Base-by-base conservation (phyloP, 2,113 vertebrate genomes). In the Calidris pygmaea region DNA sequence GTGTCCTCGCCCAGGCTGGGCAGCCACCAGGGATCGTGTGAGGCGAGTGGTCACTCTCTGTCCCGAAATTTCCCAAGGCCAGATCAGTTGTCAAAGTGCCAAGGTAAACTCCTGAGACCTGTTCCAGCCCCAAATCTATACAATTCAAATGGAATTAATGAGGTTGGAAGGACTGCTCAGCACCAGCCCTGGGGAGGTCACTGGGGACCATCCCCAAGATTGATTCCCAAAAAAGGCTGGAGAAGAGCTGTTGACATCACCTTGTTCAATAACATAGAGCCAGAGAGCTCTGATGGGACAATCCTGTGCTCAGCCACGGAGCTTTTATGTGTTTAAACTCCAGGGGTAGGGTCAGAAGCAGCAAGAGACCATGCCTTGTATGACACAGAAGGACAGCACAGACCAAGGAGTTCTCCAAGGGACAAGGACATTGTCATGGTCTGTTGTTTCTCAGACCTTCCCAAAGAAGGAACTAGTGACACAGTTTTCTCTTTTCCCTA, bases 341-440 rank as follows among this genome's bases (percentile, higher is more conserved):
- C n/a, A 41, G 66, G 7, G 10, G 2, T 6, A 3, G n/a, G 18
- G 18, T 3, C 2, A 53, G 39, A 63, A 73, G 71, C 5, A 45
- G 10, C 10, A 27, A 4, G 43, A 58, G 32, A 21, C 9, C 53
- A 3, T 8, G 15, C 34, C 45, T 8, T 2, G 41, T 13, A 34
- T 1, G 3, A 18, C 39, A 9, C 22, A 22, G 24, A 8, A 50
- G 21, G 32, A 43, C 1, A 3, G 26, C 39, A 6, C 2, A 15
- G 39, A 24, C 27, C 12, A 10, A 30, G n/a, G 50, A 8, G 60
- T n/a, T 20, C 60, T 59, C 35, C 9, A 21, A 35, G 14, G 43
- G 18, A 27, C 0, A 0, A 0, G 12, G 22, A 8, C 6, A 2
- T 8, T 7, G 20, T 19, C 2, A 0, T 4, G 23, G 19, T 29